Evolutionary conservation across 2,113 vertebrate species (phyloP), one percentile per base, ranked within the genome.

Genomic region (Phaethon lepturus): DNA sequence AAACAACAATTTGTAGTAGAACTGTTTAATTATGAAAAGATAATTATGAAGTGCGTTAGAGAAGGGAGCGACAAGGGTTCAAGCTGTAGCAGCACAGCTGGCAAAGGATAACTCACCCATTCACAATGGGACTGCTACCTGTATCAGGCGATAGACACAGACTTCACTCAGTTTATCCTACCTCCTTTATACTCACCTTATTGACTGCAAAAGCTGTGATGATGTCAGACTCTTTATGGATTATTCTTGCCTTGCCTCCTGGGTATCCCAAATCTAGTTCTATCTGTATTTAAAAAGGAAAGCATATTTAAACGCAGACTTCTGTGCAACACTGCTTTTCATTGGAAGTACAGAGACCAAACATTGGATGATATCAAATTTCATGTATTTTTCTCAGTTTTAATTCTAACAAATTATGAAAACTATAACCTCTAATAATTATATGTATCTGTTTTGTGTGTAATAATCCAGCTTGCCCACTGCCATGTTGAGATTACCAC

Each of bases 131-230:
- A 74, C 15, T 35, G 28, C 13, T 12, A 71, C 6, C 9, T 68
- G 7, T 38, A 38, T 38, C 38, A 38, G 38, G 38, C 38, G 38
- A 38, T 38, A 38, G 38, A 38, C 38, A 38, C 38, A 38, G 38
- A 38, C 38, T 38, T 38, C 38, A 38, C 38, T 63, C 42, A 60
- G 9, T 55, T 33, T 63, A 76, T 58, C 62, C 56, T 85, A 66
- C 9, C 26, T 38, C 60, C 45, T 63, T 58, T 85, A 56, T 52
- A 94, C 96, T 97, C 84, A 98, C 98, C 92, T 98, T 98, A 98
- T 99, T 99, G 93, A 99, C 98, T 87, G 98, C 98, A 98, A 99
- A 99, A 63, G 98, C 98, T 93, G 98, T 99, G 95, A 99, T 98
- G 68, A 99, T 99, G 90, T 99, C 98, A 59, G 98, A 98, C 63